Evolutionary conservation across 2,888 invertebrate genomes (phyloP).

Genomic region (Aporophyla nigra): DNA sequence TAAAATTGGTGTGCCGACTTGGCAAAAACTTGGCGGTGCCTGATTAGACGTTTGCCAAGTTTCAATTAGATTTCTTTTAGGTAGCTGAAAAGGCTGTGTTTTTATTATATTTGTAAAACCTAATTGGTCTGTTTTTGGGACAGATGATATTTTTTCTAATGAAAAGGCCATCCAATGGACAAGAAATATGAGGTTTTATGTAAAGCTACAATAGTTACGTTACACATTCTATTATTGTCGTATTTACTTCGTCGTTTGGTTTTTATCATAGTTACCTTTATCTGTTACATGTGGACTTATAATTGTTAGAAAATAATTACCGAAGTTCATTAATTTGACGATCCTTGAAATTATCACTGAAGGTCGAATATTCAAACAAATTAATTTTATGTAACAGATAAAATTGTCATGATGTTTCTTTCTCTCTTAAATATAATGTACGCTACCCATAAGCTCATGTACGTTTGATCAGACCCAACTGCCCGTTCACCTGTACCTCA

Average conservation of each 20-base stretch:
- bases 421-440: not conserved
- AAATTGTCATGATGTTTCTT: not conserved
- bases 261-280: not conserved
- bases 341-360: not conserved
- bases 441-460: too few species aligned
- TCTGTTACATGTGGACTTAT: not conserved
- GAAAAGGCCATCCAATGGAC: not conserved
- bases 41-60: slow-evolving; percentile 55
- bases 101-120: slow-evolving; percentile 1
- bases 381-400: not conserved
- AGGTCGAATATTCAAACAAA: not conserved
- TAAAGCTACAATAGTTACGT: not conserved
- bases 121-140: slow-evolving; percentile 30
- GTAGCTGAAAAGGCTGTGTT: slow-evolving; percentile 4
- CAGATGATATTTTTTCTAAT: not conserved
- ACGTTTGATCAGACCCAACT: too few species aligned
- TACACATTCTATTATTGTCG: not conserved
- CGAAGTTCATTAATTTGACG: not conserved
- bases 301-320: not conserved
- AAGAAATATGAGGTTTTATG: not conserved
- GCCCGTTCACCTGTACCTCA: too few species aligned
- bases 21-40: slow-evolving; percentile 49
- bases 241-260: not conserved
- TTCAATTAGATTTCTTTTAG: slow-evolving; percentile 54
- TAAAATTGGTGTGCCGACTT: slow-evolving; percentile 47